phyloP scores from a whole-genome alignment of 2,113 vertebrate genomes.

The Sorex fumeus region DNA sequence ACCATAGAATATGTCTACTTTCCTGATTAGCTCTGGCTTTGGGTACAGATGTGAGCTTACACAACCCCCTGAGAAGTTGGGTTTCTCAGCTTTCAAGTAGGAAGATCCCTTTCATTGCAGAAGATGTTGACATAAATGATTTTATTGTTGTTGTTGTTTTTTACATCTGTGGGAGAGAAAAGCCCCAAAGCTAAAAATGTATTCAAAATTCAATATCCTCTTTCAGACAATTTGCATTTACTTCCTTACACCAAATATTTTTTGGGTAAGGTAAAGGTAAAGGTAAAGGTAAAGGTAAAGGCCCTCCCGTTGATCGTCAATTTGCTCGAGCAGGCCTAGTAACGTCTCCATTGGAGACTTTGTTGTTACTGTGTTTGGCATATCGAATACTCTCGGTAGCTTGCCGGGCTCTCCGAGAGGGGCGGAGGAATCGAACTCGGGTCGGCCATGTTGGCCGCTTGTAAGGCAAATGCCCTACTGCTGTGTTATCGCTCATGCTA shows the following conservation, averaged over 20 bases:
- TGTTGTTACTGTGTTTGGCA: too few species aligned
- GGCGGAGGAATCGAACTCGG: too few species aligned
- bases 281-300: too few species aligned
- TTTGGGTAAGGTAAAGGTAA: too few species aligned
- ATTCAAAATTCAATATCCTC: neutral
- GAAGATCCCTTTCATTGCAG: neutral
- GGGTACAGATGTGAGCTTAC: neutral
- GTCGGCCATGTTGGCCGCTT: too few species aligned
- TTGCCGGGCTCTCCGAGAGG: too few species aligned
- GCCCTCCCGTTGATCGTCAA: too few species aligned
- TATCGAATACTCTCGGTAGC: too few species aligned
- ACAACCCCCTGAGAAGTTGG: neutral
- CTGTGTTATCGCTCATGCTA: too few species aligned
- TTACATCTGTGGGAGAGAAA: conserved; percentile 6
- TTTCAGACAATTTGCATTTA: neutral
- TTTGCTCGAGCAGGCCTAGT: too few species aligned
- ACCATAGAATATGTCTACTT: neutral
- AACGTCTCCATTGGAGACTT: too few species aligned
- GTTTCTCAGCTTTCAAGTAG: neutral
- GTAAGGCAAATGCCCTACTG: too few species aligned
- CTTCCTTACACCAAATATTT: neutral
- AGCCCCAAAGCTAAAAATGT: conserved; percentile 22
- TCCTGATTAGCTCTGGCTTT: neutral
- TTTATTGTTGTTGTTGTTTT: neutral
- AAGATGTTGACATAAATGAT: neutral